Conservation (phyloP, 2,888 invertebrate species). For the Cotesia congregata region DNA sequence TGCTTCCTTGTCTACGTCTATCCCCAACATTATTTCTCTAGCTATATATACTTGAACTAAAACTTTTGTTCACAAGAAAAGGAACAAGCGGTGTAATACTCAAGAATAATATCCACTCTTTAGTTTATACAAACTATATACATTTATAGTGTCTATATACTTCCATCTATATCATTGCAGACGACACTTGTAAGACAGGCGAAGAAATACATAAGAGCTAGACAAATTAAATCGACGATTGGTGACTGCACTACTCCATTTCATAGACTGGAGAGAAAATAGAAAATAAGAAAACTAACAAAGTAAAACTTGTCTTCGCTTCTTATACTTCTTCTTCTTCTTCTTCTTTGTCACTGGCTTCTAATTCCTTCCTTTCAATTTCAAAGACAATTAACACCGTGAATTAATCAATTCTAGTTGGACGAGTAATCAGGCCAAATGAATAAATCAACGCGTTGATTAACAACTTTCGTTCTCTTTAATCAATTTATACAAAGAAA, state of each 20-base stretch:
- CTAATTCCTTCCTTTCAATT: conserved; percentile 3
- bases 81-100: conserved; percentile 17
- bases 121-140: not conserved
- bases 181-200: not conserved
- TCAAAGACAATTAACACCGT: conserved; percentile 1
- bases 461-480: conserved; percentile 33
- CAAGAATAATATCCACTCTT: not conserved
- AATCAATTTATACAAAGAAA: conserved; percentile 5
- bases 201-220: conserved; percentile 8
- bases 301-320: not conserved
- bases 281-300: not conserved
- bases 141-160: not conserved
- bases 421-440: conserved; percentile 21
- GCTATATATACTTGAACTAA: not conserved
- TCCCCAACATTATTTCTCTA: not conserved
- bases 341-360: conserved; percentile 9
- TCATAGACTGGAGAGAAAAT: conserved; percentile 22
- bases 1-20: not conserved
- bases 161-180: not conserved
- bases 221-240: conserved; percentile 49
- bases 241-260: conserved; percentile 34
- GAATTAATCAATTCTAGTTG: not conserved
- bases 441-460: conserved; percentile 33
- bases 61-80: conserved; percentile 17
- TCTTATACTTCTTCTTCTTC: not conserved